Base-by-base conservation (phyloP, 1,140 invertebrate genomes). In the Batillaria attramentaria region DNA sequence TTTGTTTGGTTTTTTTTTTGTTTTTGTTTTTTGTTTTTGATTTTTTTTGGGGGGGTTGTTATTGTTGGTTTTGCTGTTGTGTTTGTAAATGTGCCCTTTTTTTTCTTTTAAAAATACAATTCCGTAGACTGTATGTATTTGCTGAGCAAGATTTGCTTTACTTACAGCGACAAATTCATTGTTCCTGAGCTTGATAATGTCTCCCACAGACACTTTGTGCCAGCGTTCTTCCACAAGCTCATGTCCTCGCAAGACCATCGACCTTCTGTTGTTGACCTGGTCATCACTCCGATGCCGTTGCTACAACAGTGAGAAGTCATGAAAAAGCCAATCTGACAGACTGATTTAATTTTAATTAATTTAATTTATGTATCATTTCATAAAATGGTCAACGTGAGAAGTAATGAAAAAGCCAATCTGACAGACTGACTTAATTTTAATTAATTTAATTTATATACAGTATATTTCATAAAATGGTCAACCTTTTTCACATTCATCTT, bases 191-290 rank as follows among this genome's bases (percentile, higher is more conserved):
- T 98, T 97, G 39, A 99, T 95, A 78, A 99, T 93, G 91, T 99
- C 98, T 1, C 98, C 98, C 31, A 99, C 98, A 68, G 89, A 84
- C 20, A 92, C 87, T 42, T 98, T 95, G 87, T 97, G 95, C 97
- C 98, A 99, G 81, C 95, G 93, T 20, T 95, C 94, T 87, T 95
- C 96, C 84, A 95, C 94, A 87, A 98, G 97, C 77, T 96, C 93
- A 78, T 95, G 95, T 80, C 94, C 79, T 6, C 89, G 84, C 6
- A 91, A 78, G 18, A 91, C 93, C 86, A 95, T 80, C 0, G 87
- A 91, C 50, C 82, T 73, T 33, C 87, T 78, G 78, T 91, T 91
- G 83, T 91, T 91, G 2, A 91, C 90, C 76, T 85, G 84, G 50
- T 84, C 88, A 84, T 91, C 90, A 80, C 88, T 91, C 20, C 85